Percentiles rank a stretch among this genome's conserved stretches.
Conservation (phyloP, 2,113 vertebrate genomes). For the Phalacrocorax aristotelis region DNA sequence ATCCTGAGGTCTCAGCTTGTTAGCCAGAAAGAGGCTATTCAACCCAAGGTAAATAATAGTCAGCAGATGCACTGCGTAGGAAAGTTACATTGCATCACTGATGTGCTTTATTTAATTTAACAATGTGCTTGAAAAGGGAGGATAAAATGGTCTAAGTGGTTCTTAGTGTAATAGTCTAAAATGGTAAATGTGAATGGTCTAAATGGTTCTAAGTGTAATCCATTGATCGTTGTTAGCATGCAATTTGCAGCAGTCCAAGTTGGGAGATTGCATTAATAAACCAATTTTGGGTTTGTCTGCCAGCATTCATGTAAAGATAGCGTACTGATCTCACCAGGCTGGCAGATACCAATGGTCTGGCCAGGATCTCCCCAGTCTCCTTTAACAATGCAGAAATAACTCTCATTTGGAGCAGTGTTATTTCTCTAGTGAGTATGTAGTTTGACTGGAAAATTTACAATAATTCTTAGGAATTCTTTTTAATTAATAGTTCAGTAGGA, state of each 20-base stretch:
- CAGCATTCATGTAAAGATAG: background rate
- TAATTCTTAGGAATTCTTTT: background rate
- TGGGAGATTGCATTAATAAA: background rate
- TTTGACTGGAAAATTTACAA: background rate
- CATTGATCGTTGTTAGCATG: background rate
- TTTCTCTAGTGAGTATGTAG: background rate
- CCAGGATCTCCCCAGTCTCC: background rate
- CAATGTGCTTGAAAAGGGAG: background rate
- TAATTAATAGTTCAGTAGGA: background rate
- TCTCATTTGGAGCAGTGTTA: background rate
- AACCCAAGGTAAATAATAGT: constrained; percentile 83
- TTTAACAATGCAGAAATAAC: background rate
- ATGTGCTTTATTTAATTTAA: background rate
- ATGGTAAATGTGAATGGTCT: too few species aligned
- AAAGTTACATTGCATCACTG: background rate
- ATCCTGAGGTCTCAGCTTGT: constrained; percentile 96
- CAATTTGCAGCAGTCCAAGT: background rate
- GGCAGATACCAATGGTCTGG: background rate
- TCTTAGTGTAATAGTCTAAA: too few species aligned
- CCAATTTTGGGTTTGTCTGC: background rate
- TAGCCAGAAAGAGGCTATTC: constrained; percentile 95
- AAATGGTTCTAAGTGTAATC: too few species aligned
- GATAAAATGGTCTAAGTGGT: background rate
- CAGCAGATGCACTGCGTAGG: background rate
- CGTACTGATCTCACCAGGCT: background rate